Base-by-base conservation (phyloP, 2,113 vertebrate species). In the Cyprinodon variegatus region DNA sequence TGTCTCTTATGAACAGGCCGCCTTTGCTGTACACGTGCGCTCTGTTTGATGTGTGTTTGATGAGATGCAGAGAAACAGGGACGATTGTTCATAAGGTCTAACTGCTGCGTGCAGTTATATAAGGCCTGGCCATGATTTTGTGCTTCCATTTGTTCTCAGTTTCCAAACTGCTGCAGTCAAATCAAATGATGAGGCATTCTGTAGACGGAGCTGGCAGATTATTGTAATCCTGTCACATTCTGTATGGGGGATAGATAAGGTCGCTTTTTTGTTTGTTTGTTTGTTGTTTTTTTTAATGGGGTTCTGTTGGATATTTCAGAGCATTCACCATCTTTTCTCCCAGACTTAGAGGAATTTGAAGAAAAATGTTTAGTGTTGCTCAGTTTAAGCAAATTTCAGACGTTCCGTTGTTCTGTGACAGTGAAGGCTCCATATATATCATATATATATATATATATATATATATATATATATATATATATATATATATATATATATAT, bases 91-190 rank as follows among this genome's bases (percentile, higher is more conserved):
- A 60, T 72, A 13, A 50, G 76, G 60, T 29, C 68, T 67, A 77
- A 87, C 83, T 69, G 69, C 53, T n/a, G 29, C 57, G 22, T 57
- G 20, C 22, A 29, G 45, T 90, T 86, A 84, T 65, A 77, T 87
- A 85, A 90, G 13, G 62, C 72, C 57, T 53, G 38, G 29, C 57
- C 61, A 22, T 71, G 29, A 46, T 65, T n/a, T 9, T 57, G 68
- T 73, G 62, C 39, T 36, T 60, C 17, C 29, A 37, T 17, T 66
- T 48, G 40, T 67, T 41, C 67, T 14, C 61, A 62, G 29, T 38
- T 38, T 38, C n/a, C 57, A 62, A 14, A 14, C 14, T 20, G 2
- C 17, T 57, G 50, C 17, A 45, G 9, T 11, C 43, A 57, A 57
- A n/a, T 20, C 6, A 8, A 57, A 57, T 45, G 11, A 11, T 45